Evolutionary conservation across 2,113 vertebrate species (phyloP).

Genomic region (Odontophorus gujanensis): DNA sequence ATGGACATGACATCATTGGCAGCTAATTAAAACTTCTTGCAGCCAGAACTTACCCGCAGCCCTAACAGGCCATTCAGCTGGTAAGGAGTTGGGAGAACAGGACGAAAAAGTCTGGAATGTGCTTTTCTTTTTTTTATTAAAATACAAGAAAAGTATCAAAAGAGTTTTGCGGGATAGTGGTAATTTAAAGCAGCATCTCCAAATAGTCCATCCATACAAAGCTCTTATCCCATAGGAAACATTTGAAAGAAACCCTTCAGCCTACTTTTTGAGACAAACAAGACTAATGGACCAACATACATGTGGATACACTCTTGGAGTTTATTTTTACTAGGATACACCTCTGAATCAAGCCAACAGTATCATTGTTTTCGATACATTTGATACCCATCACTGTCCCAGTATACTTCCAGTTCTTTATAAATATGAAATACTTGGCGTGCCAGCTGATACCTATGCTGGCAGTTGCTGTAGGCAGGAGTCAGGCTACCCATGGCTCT

Average conservation of each 20-base stretch:
- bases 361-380: not conserved
- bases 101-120: not conserved
- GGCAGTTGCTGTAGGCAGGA: not conserved
- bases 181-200: not conserved
- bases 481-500: not conserved
- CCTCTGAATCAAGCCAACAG: not conserved
- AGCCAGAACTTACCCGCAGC: slow-evolving; percentile 71
- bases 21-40: slow-evolving; percentile 77
- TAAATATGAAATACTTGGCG: not conserved
- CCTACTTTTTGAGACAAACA: slow-evolving; percentile 34
- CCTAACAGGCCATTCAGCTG: slow-evolving; percentile 11
- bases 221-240: not conserved
- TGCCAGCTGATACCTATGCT: not conserved
- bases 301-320: not conserved
- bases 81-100: slow-evolving; percentile 1
- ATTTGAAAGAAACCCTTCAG: not conserved
- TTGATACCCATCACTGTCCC: not conserved
- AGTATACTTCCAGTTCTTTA: not conserved
- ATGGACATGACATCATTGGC: slow-evolving; percentile 78
- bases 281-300: not conserved
- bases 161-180: not conserved
- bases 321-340: not conserved
- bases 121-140: slow-evolving; percentile 33
- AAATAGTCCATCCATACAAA: not conserved
- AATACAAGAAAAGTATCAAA: not conserved